phyloP scores from a whole-genome alignment of 2,888 invertebrate genomes.

The Zhengitettix transpicula region DNA sequence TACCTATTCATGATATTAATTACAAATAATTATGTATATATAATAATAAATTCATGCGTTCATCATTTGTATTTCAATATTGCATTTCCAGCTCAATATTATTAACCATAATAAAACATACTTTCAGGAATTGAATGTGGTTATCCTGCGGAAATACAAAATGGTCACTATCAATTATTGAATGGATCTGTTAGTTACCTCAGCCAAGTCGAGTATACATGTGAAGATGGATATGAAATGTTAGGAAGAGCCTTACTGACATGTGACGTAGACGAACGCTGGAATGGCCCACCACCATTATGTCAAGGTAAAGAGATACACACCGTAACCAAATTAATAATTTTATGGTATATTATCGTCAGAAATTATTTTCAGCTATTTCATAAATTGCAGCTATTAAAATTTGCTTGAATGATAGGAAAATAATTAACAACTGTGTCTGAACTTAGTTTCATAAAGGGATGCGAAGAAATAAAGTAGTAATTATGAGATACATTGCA shows the following conservation, averaged over 20 bases:
- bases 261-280: conserved; percentile 81
- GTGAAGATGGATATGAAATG: conserved; percentile 72
- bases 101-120: not conserved
- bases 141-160: conserved; percentile 66
- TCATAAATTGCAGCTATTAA: no score
- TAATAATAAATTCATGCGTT: no score
- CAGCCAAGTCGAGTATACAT: conserved; percentile 69
- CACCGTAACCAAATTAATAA: not conserved
- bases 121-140: conserved; percentile 72
- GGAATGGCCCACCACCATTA: conserved; percentile 84
- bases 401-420: no score
- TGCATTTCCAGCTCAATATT: no score
- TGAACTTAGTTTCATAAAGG: no score
- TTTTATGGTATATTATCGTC: no score
- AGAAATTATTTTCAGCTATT: no score
- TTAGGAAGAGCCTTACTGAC: conserved; percentile 63
- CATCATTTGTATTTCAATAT: no score
- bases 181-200: conserved; percentile 79
- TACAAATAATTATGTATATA: not conserved
- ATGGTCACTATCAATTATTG: conserved; percentile 63
- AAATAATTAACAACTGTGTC: no score
- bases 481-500: no score
- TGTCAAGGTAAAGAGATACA: conserved; percentile 61
- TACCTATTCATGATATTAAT: no score
- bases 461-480: no score